A percentile compares a stretch with the other conserved stretches of the same genome.
phyloP scores from a whole-genome alignment of 1,140 invertebrate genomes.

The Euglossa dilemma region DNA sequence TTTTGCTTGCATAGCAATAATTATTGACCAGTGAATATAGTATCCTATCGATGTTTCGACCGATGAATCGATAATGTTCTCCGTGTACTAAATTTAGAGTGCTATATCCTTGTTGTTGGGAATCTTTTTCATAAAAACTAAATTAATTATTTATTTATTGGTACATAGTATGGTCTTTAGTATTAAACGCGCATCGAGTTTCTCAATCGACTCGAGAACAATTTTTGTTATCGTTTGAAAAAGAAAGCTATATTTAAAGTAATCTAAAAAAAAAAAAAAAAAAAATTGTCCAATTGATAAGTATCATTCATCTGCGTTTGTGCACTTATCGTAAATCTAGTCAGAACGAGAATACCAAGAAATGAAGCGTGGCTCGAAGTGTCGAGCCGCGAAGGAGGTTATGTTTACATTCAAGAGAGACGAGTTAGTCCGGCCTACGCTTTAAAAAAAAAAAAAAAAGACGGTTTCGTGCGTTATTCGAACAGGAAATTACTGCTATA shows the following conservation, averaged over 20 bases:
- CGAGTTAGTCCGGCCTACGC: conserved; percentile 80
- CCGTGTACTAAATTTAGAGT: conserved; percentile 43
- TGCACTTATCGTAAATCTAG: conserved; percentile 70
- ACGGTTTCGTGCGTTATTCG: conserved; percentile 68
- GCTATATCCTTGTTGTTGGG: conserved; percentile 18
- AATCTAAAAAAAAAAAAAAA: too few species aligned
- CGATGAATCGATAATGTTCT: conserved; percentile 47
- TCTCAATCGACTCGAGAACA: neutral
- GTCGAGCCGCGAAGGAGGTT: conserved; percentile 20
- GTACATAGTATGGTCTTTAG: too few species aligned
- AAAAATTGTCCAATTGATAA: neutral
- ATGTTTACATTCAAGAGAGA: conserved; percentile 59
- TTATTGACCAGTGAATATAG: conserved; percentile 49
- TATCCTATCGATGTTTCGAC: conserved; percentile 38
- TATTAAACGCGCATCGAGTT: neutral
- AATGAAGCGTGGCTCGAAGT: conserved; percentile 31
- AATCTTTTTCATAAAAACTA: neutral
- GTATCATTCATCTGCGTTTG: conserved; percentile 45
- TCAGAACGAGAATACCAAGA: conserved; percentile 66
- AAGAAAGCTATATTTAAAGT: neutral
- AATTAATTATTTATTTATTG: neutral
- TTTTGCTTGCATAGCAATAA: conserved; percentile 63
- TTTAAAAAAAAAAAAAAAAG: conserved; percentile 63
- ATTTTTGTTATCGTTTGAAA: neutral
- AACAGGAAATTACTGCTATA: conserved; percentile 56